phyloP scores from a whole-genome alignment of 2,888 invertebrate genomes.

The Epirrita christyi region DNA sequence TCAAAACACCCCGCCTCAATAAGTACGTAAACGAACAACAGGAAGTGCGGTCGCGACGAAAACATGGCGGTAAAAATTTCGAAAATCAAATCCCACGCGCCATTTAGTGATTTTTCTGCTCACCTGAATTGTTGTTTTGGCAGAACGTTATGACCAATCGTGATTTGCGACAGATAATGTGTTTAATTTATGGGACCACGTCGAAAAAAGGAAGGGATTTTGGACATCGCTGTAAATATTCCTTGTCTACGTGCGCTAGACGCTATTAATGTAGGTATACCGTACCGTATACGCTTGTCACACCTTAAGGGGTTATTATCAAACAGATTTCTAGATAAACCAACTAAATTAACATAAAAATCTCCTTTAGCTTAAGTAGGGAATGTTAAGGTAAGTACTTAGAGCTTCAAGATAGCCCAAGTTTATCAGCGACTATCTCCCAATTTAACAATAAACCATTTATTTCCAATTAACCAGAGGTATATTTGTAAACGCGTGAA shows the following conservation, averaged over 20 bases:
- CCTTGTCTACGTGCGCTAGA: no score
- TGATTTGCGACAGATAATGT: constrained; percentile 10
- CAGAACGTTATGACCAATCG: constrained; percentile 17
- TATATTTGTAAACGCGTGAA: constrained; percentile 63
- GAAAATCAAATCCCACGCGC: constrained; percentile 66
- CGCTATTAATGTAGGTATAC: no score
- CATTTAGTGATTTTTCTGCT: constrained; percentile 63
- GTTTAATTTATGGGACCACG: constrained; percentile 15
- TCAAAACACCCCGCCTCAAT: constrained; percentile 18
- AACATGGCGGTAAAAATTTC: constrained; percentile 61
- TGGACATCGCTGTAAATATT: no score
- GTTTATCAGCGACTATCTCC: constrained; percentile 50
- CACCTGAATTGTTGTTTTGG: constrained; percentile 42
- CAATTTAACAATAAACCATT: constrained; percentile 52
- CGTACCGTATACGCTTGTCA: no score
- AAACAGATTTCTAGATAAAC: no score
- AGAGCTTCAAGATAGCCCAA: not conserved
- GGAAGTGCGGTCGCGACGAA: constrained; percentile 44
- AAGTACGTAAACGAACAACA: constrained; percentile 32
- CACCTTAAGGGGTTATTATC: no score
- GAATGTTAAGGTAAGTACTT: not conserved
- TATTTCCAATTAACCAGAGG: constrained; percentile 68
- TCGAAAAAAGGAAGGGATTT: constrained; percentile 4
- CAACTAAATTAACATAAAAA: no score
- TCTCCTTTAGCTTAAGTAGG: no score